These are phyloP conservation scores for Entomobrya multifasciata DNA, from an alignment of 2,888 invertebrate species.

Conservation along the genomic window DNA sequence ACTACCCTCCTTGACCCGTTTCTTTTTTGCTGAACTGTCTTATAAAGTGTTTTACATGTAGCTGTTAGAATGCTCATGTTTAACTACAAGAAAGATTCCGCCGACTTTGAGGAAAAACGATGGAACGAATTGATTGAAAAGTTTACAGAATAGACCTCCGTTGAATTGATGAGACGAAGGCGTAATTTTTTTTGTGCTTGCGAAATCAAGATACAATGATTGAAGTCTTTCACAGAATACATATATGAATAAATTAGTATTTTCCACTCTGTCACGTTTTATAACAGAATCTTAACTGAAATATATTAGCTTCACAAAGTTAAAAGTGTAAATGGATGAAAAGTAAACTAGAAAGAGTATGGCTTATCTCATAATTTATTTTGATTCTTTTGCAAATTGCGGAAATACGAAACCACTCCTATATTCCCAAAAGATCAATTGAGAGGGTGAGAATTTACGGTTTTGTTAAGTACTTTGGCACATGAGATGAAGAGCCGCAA, in stretches of 20 bases:
- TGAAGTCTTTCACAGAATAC: background rate
- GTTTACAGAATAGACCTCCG: constrained; percentile 46
- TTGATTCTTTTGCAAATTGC: constrained; percentile 59
- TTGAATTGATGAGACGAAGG: constrained; percentile 3
- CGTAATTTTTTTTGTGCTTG: background rate
- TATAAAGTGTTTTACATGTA: constrained; percentile 69
- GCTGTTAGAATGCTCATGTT: constrained; percentile 54
- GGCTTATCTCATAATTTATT: constrained; percentile 24
- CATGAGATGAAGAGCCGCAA: constrained; percentile 43
- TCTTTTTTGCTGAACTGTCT: constrained; percentile 44
- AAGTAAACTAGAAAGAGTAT: background rate
- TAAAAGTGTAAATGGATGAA: too few relatives aligned
- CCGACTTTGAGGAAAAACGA: background rate
- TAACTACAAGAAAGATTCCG: constrained; percentile 54
- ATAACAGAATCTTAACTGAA: too few relatives aligned
- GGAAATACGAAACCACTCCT: constrained; percentile 52
- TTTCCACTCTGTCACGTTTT: background rate
- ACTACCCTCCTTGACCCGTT: background rate
- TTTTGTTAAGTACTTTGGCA: constrained; percentile 47
- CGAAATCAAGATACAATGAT: background rate
- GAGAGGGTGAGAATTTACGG: constrained; percentile 45
- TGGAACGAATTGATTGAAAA: constrained; percentile 54
- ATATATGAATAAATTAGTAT: background rate
- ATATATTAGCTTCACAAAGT: too few relatives aligned
- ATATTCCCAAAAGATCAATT: constrained; percentile 40